Evolutionary conservation across 2,113 vertebrate genomes (phyloP).

Genomic region (Hemiprocne comata): DNA sequence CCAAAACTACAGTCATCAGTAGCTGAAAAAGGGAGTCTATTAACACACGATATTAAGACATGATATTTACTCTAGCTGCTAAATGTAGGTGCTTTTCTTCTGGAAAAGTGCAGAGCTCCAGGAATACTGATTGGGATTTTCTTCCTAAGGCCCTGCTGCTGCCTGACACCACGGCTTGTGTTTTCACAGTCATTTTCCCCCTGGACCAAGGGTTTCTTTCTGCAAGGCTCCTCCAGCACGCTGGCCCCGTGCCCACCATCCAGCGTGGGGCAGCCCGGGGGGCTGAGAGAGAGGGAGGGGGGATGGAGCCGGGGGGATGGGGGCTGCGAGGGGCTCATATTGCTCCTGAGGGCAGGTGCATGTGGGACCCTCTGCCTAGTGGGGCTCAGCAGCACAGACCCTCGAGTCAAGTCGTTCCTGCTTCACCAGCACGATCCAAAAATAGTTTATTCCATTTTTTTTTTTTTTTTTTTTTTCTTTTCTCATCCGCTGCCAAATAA

Average conservation of each 20-base stretch:
- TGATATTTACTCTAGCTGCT: constrained; percentile 59
- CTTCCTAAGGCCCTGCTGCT: neutral
- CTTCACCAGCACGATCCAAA: neutral
- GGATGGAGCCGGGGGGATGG: neutral
- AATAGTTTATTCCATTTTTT: constrained; percentile 1
- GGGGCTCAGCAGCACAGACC: accelerated
- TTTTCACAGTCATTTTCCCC: neutral
- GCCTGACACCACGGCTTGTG: neutral
- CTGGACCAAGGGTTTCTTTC: neutral
- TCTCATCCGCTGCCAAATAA: constrained; percentile 5
- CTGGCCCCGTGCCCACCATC: neutral
- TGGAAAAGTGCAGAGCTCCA: neutral
- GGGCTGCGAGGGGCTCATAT: no score
- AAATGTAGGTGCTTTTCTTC: constrained; percentile 49
- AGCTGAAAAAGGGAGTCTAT: constrained; percentile 63
- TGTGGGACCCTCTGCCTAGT: neutral
- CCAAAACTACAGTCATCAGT: constrained; percentile 56
- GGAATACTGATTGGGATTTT: constrained; percentile 35
- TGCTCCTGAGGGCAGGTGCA: neutral
- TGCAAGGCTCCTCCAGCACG: neutral
- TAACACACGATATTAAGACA: constrained; percentile 63
- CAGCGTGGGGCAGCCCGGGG: neutral
- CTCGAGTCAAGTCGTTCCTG: accelerated
- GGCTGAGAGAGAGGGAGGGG: neutral
- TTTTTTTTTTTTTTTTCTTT: neutral